Percentiles rank a stretch among this genome's conserved stretches.
Evolutionary conservation across 1,140 invertebrate species (phyloP).

Genomic region (Drosophila kohkoa): DNA sequence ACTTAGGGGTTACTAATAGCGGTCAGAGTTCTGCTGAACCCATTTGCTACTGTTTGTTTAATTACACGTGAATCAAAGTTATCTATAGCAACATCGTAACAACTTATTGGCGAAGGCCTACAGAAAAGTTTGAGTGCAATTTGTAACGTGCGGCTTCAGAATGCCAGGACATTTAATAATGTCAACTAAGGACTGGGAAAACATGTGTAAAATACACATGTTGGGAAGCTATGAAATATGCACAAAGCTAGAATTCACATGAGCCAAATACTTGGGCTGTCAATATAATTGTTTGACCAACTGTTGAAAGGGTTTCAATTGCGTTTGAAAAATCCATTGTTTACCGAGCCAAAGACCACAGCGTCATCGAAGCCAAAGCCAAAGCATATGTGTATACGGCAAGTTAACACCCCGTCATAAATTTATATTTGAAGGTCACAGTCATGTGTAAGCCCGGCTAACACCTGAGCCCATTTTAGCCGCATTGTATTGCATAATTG

Average conservation of each 20-base stretch:
- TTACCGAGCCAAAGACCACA: not conserved
- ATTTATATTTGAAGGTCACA: conserved; percentile 57
- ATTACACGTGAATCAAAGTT: too few species aligned
- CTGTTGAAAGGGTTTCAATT: conserved; percentile 8
- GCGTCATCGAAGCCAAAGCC: not conserved
- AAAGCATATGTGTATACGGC: conserved; percentile 9
- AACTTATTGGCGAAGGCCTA: not conserved
- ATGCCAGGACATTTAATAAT: not conserved
- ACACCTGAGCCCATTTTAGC: conserved; percentile 22
- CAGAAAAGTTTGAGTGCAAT: not conserved
- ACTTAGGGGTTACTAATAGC: not conserved
- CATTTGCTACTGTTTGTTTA: not conserved
- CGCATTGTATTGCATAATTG: conserved; percentile 39
- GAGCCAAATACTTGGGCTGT: not conserved
- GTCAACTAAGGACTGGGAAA: conserved; percentile 1
- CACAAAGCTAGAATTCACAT: not conserved
- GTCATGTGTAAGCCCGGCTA: conserved; percentile 21
- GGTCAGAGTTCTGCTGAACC: not conserved
- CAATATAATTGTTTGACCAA: not conserved
- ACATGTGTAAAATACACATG: not conserved
- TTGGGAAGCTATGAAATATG: not conserved
- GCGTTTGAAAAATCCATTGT: not conserved
- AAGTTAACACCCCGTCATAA: conserved; percentile 24
- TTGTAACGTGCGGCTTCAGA: too few species aligned
- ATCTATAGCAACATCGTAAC: not conserved